Percentiles rank a stretch among this genome's conserved stretches.
phyloP scores from a whole-genome alignment of 2,113 vertebrate genomes.

The Malaclemys terrapin region DNA sequence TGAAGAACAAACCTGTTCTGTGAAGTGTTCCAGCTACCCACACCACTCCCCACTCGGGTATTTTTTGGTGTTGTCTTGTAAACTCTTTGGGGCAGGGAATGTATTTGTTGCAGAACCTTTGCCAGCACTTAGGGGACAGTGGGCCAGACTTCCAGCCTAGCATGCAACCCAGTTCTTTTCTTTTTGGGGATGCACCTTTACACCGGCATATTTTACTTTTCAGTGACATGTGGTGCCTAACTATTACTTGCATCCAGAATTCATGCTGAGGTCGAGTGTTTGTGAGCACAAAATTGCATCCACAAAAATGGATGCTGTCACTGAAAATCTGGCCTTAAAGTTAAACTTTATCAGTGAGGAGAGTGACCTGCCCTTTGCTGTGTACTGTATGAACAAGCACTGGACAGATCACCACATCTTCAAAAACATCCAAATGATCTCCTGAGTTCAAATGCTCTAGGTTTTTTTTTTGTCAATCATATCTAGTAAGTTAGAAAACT shows the following conservation, averaged over 20 bases:
- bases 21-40: background rate
- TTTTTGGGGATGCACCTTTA: background rate
- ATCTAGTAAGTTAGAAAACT: conserved; percentile 29
- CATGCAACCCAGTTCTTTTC: background rate
- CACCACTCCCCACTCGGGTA: background rate
- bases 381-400: rapidly evolving
- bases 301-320: background rate
- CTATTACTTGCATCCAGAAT: background rate
- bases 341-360: rapidly evolving
- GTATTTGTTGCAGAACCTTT: background rate
- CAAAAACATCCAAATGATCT: background rate
- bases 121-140: conserved; percentile 31
- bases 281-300: rapidly evolving
- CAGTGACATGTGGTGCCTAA: background rate
- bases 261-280: background rate
- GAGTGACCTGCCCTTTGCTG: background rate
- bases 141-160: conserved; percentile 13
- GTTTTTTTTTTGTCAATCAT: conserved; percentile 12
- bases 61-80: background rate
- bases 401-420: background rate
- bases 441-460: background rate
- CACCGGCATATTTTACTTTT: background rate
- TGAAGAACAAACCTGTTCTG: background rate
- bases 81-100: background rate
- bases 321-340: rapidly evolving